A percentile compares a stretch with the other conserved stretches of the same genome.
phyloP scores from a whole-genome alignment of 2,113 vertebrate genomes.

The Natator depressus region DNA sequence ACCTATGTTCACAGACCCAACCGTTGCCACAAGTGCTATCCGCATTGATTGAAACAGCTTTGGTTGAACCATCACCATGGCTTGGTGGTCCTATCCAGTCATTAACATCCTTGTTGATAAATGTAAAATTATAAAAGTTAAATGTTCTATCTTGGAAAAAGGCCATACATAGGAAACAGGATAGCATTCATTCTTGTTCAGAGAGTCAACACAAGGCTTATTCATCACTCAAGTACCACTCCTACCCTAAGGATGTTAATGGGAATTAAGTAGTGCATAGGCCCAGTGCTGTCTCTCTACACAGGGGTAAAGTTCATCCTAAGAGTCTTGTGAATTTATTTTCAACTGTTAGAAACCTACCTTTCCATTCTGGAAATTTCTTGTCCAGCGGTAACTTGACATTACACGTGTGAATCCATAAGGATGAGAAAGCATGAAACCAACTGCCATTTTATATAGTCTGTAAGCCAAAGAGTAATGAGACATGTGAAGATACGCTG shows the following conservation, averaged over 20 bases:
- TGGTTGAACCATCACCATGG: slow-evolving; percentile 82
- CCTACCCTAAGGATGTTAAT: neutral
- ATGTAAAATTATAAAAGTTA: neutral
- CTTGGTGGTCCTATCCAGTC: slow-evolving; percentile 93
- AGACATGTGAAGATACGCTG: accelerated
- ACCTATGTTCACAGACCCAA: slow-evolving; percentile 96
- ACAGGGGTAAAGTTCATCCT: neutral
- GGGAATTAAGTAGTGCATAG: neutral
- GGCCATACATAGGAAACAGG: neutral
- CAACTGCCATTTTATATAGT: slow-evolving; percentile 89
- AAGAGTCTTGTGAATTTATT: accelerated
- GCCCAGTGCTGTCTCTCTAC: neutral
- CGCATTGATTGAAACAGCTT: slow-evolving; percentile 86
- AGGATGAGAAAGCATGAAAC: slow-evolving; percentile 93
- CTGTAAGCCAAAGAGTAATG: slow-evolving; percentile 55
- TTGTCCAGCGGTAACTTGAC: slow-evolving; percentile 93
- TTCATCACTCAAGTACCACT: neutral
- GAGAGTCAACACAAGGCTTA: accelerated
- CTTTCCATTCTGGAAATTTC: slow-evolving; percentile 83
- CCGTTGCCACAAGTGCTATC: slow-evolving; percentile 90
- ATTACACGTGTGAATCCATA: slow-evolving; percentile 93
- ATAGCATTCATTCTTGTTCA: accelerated
- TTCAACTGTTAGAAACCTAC: slow-evolving; percentile 67
- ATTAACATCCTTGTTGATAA: slow-evolving; percentile 85
- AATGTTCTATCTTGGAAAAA: neutral